These are phyloP conservation scores for Harpagoxenus sublaevis DNA, from an alignment of 2,888 invertebrate genomes.

Conservation along the genomic window DNA sequence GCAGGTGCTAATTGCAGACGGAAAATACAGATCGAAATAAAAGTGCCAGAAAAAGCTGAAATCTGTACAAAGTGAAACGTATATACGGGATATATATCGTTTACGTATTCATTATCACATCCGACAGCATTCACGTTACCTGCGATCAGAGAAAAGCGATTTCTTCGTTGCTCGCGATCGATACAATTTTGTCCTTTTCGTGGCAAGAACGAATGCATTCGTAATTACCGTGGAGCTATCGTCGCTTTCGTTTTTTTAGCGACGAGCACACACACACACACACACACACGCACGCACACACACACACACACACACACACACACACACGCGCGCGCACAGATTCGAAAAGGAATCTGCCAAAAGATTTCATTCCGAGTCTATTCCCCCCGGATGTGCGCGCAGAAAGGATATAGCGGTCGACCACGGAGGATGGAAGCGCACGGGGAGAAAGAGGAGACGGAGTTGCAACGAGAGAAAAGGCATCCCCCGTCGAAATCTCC, in stretches of 20 bases:
- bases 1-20: constrained; percentile 32
- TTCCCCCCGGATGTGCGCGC: constrained; percentile 1
- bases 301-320: too few species aligned
- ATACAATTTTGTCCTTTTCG: background rate
- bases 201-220: background rate
- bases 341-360: constrained; percentile 16
- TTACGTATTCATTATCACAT: background rate
- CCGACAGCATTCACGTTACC: background rate
- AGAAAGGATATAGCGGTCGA: constrained; percentile 30
- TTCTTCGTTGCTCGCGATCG: background rate
- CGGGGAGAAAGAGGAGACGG: background rate
- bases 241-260: constrained; percentile 1
- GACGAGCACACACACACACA: background rate
- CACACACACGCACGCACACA: background rate
- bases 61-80: background rate
- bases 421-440: background rate
- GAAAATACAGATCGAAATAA: constrained; percentile 23
- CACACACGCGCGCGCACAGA: background rate
- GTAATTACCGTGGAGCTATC: background rate
- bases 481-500: constrained; percentile 71
- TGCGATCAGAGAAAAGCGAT: background rate
- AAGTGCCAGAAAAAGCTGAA: background rate
- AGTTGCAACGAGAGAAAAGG: constrained; percentile 42
- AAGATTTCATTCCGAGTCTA: constrained; percentile 34
- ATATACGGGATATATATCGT: background rate